Base-by-base conservation (phyloP, 1,140 invertebrate genomes). In the Tachypleus tridentatus region DNA sequence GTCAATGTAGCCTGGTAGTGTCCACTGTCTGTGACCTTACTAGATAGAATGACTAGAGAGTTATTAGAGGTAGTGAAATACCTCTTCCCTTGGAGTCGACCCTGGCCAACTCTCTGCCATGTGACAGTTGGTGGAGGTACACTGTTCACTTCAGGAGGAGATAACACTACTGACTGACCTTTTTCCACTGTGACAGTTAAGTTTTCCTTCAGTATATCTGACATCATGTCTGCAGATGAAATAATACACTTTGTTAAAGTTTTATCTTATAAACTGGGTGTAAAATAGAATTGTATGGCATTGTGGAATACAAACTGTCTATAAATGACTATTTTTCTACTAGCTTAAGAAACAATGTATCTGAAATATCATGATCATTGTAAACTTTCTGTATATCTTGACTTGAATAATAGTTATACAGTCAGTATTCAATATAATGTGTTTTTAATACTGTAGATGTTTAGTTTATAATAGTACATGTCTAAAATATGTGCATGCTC, bases 141-240 rank as follows among this genome's bases (percentile, higher is more conserved):
- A 61, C 89, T 92, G 67, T 90, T 85, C 68, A 95, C 88, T 6
- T 80, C 75, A 3, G 91, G 91, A 70, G 93, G 81, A 66, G 87
- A 81, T 61, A 96, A 78, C 69, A 94, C 82, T 7, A 87, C 89
- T 3, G 90, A 88, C 66, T 85, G 82, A 9, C 92, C 92, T 57
- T 85, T 85, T 69, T 85, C 79, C 3, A 91, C 87, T 10, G 78
- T 79, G 6, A 90, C 74, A 29, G 81, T 81, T 59, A 82, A 80
- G 71, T 90, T 87, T 51, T 80, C 80, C 75, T 71, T 87, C 84
- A 69, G 87, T 82, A 73, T 93, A 93, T 63, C 84, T 79, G n/a
- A 54, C 50, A 85, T 86, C 89, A 93, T 93, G 77, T 91, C 90
- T 93, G 72, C 51, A 70, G 64, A 56, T 56, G 57, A 72, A 73